Evolutionary conservation across 2,888 invertebrate species (phyloP).

Genomic region (Emmelina monodactyla): DNA sequence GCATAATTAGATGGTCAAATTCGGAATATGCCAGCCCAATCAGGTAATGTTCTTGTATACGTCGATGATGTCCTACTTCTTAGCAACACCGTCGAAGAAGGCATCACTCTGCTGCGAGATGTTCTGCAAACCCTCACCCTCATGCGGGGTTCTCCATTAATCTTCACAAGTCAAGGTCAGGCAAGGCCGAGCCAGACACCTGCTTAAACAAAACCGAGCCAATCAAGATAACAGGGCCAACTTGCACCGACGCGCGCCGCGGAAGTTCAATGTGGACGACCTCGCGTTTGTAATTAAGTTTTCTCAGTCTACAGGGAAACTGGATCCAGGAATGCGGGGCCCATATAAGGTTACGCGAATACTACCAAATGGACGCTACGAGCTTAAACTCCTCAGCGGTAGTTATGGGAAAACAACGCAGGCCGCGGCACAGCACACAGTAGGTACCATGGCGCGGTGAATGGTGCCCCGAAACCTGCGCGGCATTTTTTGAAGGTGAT

Average conservation of each 20-base stretch:
- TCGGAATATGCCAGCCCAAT: not conserved
- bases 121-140: not conserved
- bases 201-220: conserved; percentile 2
- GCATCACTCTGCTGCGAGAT: not conserved
- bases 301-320: conserved; percentile 3
- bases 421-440: conserved; percentile 7
- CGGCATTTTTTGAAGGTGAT: not conserved
- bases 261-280: conserved; percentile 2
- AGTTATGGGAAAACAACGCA: conserved; percentile 10
- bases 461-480: not conserved
- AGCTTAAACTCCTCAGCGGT: conserved; percentile 4
- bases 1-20: not conserved
- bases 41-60: not conserved
- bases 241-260: conserved; percentile 1
- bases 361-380: not conserved
- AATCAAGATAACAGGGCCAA: conserved; percentile 9
- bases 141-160: not conserved
- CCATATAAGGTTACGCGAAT: conserved; percentile 2
- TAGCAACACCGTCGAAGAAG: not conserved
- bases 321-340: conserved; percentile 9
- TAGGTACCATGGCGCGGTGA: not conserved
- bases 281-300: conserved; percentile 5
- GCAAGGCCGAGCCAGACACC: not conserved
- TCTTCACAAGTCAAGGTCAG: not conserved
- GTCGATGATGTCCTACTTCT: not conserved